These are phyloP conservation scores for Drosophila repletoides DNA, from an alignment of 1,140 invertebrate genomes.

Conservation along the genomic window DNA sequence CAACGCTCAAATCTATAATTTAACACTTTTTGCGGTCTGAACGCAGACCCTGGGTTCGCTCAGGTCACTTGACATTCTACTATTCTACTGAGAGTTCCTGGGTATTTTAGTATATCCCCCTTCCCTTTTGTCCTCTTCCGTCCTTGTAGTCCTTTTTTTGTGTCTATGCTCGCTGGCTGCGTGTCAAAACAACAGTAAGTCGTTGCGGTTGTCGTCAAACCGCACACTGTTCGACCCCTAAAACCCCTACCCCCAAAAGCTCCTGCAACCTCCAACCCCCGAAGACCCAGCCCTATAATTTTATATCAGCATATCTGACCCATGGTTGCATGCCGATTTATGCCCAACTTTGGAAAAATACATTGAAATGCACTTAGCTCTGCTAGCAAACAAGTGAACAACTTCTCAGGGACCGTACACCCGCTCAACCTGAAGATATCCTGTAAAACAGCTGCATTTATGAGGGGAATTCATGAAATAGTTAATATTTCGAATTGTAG, in stretches of 20 bases:
- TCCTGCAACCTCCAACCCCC: neutral
- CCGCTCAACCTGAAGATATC: too few relatives aligned
- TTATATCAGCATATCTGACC: slow-evolving; percentile 11
- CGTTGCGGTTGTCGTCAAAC: slow-evolving; percentile 40
- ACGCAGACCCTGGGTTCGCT: too few relatives aligned
- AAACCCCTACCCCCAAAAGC: neutral
- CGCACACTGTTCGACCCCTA: neutral
- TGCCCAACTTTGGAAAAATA: slow-evolving; percentile 28
- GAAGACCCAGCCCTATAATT: slow-evolving; percentile 9
- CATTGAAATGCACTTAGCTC: slow-evolving; percentile 71
- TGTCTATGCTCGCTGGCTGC: slow-evolving; percentile 55
- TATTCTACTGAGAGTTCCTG: too few relatives aligned
- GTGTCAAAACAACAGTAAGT: slow-evolving; percentile 79
- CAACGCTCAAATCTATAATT: slow-evolving; percentile 67
- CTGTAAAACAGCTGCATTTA: too few relatives aligned
- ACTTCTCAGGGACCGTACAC: too few relatives aligned
- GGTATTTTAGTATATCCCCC: too few relatives aligned
- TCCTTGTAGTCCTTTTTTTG: slow-evolving; percentile 7
- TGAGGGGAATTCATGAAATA: too few relatives aligned
- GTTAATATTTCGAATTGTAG: too few relatives aligned
- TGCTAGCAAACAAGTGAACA: too few relatives aligned
- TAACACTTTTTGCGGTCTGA: slow-evolving; percentile 73
- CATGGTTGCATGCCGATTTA: slow-evolving; percentile 30
- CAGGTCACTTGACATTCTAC: too few relatives aligned
- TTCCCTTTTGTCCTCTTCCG: neutral